Conservation (phyloP, 1,140 invertebrate genomes). For the Palaemon carinicauda region DNA sequence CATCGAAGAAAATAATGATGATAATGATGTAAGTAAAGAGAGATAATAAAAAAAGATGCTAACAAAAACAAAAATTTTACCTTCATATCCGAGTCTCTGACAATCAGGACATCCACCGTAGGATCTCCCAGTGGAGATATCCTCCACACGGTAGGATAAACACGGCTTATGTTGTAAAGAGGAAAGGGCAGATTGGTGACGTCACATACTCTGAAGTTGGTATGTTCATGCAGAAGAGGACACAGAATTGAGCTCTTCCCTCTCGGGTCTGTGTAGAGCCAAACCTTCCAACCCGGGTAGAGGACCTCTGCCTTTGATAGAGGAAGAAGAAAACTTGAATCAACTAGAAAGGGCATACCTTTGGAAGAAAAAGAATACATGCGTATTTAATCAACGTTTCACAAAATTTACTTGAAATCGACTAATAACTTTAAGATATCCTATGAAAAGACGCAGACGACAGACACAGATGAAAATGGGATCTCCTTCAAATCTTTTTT, state of each 20-base stretch:
- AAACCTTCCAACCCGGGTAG: constrained; percentile 51
- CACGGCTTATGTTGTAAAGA: constrained; percentile 5
- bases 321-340: not conserved
- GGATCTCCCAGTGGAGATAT: constrained; percentile 41
- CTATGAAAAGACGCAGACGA: too few relatives aligned
- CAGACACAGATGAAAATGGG: too few relatives aligned
- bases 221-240: constrained; percentile 25
- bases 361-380: too few relatives aligned
- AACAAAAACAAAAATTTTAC: not conserved
- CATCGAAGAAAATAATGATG: too few relatives aligned
- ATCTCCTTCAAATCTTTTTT: too few relatives aligned
- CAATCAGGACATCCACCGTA: constrained; percentile 35
- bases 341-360: not conserved
- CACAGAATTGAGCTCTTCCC: constrained; percentile 1
- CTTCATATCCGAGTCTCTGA: constrained; percentile 49
- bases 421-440: too few relatives aligned
- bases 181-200: constrained; percentile 17
- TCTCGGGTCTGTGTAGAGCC: constrained; percentile 41
- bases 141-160: constrained; percentile 51
- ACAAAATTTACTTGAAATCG: too few relatives aligned
- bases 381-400: too few relatives aligned
- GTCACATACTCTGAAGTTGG: constrained; percentile 29
- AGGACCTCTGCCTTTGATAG: not conserved
- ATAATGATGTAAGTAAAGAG: too few relatives aligned
- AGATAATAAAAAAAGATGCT: too few relatives aligned